Evolutionary conservation across 2,113 vertebrate species (phyloP).

Genomic region (Callionymus lyra): DNA sequence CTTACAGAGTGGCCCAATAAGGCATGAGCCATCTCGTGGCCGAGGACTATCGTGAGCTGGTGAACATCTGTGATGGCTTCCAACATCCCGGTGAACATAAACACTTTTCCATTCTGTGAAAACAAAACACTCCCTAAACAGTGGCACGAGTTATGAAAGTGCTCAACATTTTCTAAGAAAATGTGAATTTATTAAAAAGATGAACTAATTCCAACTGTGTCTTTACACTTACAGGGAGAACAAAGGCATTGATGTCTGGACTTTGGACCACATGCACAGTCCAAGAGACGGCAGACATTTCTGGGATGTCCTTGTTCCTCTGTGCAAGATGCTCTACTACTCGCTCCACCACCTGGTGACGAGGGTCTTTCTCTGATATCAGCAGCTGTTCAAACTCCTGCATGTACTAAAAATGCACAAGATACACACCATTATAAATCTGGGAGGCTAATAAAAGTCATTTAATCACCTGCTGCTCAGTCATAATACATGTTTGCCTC

Average conservation of each 20-base stretch:
- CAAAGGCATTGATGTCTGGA: conserved; percentile 78
- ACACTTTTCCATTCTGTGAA: conserved; percentile 69
- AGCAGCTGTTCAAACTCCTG: conserved; percentile 72
- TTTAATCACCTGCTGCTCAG: neutral
- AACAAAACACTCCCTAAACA: neutral
- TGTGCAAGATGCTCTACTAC: conserved; percentile 73
- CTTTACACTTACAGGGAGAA: conserved; percentile 79
- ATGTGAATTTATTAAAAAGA: neutral
- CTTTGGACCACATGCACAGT: conserved; percentile 79
- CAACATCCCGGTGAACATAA: conserved; percentile 90
- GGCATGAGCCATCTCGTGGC: conserved; percentile 91
- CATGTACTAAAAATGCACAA: conserved; percentile 68
- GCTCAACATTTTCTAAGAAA: no score
- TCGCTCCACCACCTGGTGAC: conserved; percentile 72
- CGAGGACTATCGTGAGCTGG: conserved; percentile 83
- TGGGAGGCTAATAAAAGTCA: no score
- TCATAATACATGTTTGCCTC: no score
- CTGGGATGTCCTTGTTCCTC: conserved; percentile 81
- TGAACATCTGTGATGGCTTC: conserved; percentile 73
- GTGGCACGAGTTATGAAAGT: no score
- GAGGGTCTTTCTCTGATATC: conserved; percentile 70
- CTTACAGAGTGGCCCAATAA: conserved; percentile 86
- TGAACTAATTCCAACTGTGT: no score
- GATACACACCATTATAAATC: no score
- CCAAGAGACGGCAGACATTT: conserved; percentile 73